A percentile compares a stretch with the other conserved stretches of the same genome.
Evolutionary conservation across 1,140 invertebrate genomes (phyloP).

Genomic region (Tetramorium simillimum): DNA sequence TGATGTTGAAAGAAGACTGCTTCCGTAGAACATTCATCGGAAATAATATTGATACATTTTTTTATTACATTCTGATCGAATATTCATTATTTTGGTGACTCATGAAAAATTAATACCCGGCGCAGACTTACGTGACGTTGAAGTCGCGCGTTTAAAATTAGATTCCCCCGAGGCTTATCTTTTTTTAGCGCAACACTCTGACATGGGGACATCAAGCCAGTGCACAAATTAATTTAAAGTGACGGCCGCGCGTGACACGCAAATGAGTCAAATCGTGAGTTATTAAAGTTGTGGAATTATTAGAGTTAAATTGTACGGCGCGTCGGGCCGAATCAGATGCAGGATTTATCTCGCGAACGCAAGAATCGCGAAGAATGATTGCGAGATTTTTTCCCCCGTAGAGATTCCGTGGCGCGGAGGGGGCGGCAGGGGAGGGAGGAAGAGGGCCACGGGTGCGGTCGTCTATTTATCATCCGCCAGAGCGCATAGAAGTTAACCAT

Average conservation of each 20-base stretch:
- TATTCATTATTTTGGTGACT: background rate
- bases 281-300: constrained; percentile 51
- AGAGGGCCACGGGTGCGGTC: constrained; percentile 26
- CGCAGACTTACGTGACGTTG: constrained; percentile 14
- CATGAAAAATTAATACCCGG: constrained; percentile 17
- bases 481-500: constrained; percentile 62
- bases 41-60: background rate
- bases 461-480: constrained; percentile 61
- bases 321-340: constrained; percentile 39
- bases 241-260: constrained; percentile 43
- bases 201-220: constrained; percentile 18
- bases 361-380: constrained; percentile 59
- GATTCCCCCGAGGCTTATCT: background rate
- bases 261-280: constrained; percentile 47
- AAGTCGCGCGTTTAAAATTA: constrained; percentile 48
- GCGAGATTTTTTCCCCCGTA: constrained; percentile 56
- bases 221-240: constrained; percentile 54
- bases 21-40: background rate
- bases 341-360: constrained; percentile 49
- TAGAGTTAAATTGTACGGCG: constrained; percentile 38
- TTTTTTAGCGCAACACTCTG: background rate
- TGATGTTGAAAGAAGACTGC: too few species aligned
- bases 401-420: constrained; percentile 33
- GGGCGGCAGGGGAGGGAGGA: background rate
- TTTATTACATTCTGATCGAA: background rate